Evolutionary conservation across 2,113 vertebrate genomes (phyloP).

Genomic region (Scatophagus argus): DNA sequence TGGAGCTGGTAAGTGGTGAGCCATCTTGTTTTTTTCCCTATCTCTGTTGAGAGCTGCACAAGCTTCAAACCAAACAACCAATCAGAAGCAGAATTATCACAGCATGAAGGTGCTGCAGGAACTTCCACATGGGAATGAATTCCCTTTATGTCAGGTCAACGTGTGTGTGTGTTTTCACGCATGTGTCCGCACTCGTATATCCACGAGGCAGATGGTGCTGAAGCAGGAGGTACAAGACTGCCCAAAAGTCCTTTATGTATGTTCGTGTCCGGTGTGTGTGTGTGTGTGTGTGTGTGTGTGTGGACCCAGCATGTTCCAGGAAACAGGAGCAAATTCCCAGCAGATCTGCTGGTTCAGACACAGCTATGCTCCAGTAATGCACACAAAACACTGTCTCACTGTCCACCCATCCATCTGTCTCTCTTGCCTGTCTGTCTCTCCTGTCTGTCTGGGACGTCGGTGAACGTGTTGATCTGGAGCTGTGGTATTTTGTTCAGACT

Average conservation of each 20-base stretch:
- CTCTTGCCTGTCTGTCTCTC: not conserved
- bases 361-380: slow-evolving; percentile 35
- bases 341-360: slow-evolving; percentile 56
- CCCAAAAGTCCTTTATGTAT: slow-evolving; percentile 38
- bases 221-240: slow-evolving; percentile 57
- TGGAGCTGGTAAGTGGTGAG: not conserved
- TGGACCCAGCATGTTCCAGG: slow-evolving; percentile 59
- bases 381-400: slow-evolving; percentile 17
- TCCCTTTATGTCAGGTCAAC: not conserved
- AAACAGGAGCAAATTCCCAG: slow-evolving; percentile 60
- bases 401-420: slow-evolving; percentile 48
- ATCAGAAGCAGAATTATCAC: not conserved
- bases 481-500: slow-evolving; percentile 19
- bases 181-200: slow-evolving; percentile 29
- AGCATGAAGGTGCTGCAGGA: not conserved
- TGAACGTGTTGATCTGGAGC: slow-evolving; percentile 22
- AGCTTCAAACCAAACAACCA: not conserved
- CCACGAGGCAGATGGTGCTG: slow-evolving; percentile 61
- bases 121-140: not conserved
- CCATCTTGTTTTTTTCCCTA: not conserved
- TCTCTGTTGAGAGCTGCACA: not conserved
- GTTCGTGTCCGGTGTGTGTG: not conserved
- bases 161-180: slow-evolving; percentile 1
- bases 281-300: slow-evolving; percentile 22
- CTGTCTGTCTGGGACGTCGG: too few relatives aligned